Conservation (phyloP, 2,113 vertebrate genomes). For the Equus quagga region DNA sequence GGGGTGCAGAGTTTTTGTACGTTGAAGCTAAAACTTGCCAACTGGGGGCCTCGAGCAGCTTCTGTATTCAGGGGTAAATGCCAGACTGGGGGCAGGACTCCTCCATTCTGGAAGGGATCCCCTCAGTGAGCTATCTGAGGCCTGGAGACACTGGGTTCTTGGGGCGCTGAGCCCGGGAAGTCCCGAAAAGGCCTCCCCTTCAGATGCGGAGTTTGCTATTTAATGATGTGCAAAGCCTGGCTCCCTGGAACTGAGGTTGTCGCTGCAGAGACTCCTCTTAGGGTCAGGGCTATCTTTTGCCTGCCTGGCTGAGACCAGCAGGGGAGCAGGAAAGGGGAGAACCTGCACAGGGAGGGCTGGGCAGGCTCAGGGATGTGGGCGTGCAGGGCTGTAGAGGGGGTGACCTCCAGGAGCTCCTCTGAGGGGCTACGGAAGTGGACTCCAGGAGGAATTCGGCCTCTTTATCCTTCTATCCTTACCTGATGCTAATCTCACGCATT, state of each 20-base stretch:
- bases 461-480: not conserved
- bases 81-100: not conserved
- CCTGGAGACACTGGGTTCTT: accelerated
- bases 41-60: not conserved
- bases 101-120: no score
- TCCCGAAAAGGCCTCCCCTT: accelerated
- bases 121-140: not conserved
- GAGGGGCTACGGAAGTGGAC: not conserved
- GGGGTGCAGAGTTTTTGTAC: not conserved
- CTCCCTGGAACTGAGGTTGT: not conserved
- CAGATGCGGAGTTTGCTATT: not conserved
- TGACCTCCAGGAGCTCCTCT: not conserved
- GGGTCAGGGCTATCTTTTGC: not conserved
- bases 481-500: not conserved
- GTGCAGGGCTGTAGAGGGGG: not conserved
- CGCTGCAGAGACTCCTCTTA: not conserved
- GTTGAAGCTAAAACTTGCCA: not conserved
- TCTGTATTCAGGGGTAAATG: no score
- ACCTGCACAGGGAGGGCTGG: accelerated
- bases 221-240: no score
- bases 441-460: not conserved
- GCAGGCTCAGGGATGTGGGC: not conserved
- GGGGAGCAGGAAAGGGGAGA: not conserved
- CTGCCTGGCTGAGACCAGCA: not conserved
- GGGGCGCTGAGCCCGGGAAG: not conserved